phyloP scores from a whole-genome alignment of 2,113 vertebrate genomes.

The Hippolais icterina region DNA sequence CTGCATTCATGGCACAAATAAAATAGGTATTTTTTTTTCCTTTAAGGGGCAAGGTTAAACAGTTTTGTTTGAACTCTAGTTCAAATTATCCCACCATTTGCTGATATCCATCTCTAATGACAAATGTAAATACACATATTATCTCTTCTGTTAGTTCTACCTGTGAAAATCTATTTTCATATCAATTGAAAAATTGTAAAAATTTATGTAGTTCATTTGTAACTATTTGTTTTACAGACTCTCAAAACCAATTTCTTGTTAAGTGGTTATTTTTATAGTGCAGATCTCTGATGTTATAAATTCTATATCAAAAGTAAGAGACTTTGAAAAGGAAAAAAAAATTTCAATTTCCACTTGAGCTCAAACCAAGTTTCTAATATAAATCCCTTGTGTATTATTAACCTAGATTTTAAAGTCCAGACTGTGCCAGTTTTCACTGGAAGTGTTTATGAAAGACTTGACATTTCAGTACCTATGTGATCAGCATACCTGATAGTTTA shows the following conservation, averaged over 20 bases:
- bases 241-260: neutral
- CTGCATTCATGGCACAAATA: neutral
- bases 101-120: neutral
- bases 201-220: neutral
- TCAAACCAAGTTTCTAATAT: neutral
- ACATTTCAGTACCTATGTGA: neutral
- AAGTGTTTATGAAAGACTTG: neutral
- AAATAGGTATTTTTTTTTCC: neutral
- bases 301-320: neutral
- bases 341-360: neutral
- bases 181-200: neutral
- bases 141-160: neutral
- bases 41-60: neutral
- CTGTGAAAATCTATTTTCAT: neutral
- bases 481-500: neutral
- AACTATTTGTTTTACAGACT: neutral
- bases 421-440: neutral
- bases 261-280: neutral
- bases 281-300: neutral
- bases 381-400: neutral
- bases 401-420: neutral
- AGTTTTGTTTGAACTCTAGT: neutral
- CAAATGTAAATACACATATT: neutral
- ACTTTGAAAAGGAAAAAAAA: neutral
- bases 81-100: neutral